phyloP scores from a whole-genome alignment of 2,113 vertebrate genomes.

The Pedetes capensis region DNA sequence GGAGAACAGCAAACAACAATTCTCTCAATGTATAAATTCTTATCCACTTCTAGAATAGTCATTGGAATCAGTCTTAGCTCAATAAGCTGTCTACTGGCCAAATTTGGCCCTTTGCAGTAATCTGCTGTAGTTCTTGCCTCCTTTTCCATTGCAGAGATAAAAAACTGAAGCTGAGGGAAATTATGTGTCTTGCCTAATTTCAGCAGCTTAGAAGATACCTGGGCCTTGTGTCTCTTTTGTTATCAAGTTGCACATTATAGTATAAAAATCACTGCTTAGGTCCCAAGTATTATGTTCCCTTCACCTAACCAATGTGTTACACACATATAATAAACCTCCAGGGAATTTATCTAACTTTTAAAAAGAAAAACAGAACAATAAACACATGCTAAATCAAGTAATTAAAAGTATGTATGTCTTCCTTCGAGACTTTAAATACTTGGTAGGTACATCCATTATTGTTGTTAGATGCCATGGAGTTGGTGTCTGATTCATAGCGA shows the following conservation, averaged over 20 bases:
- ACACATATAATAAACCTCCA: not conserved
- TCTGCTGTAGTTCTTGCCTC: not conserved
- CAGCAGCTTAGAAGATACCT: not conserved
- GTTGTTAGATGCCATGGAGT: too few species aligned
- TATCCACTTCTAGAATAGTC: not conserved
- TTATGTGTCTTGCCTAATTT: not conserved
- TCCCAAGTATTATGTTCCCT: not conserved
- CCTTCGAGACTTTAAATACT: not conserved
- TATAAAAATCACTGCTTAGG: not conserved
- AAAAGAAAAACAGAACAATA: not conserved
- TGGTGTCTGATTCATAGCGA: too few species aligned
- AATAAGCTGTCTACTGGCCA: not conserved
- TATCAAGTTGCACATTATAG: not conserved
- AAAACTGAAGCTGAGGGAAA: not conserved
- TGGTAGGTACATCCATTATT: not conserved
- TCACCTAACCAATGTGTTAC: not conserved
- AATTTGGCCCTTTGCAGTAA: not conserved
- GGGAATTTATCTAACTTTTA: not conserved
- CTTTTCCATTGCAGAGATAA: not conserved
- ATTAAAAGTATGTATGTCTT: not conserved
- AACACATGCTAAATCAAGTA: not conserved
- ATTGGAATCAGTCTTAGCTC: not conserved
- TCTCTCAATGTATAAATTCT: conserved; percentile 2
- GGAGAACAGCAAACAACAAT: not conserved
- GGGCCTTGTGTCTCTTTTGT: not conserved